Conservation (phyloP, 2,888 invertebrate species). For the Cosmorhoe ocellata region DNA sequence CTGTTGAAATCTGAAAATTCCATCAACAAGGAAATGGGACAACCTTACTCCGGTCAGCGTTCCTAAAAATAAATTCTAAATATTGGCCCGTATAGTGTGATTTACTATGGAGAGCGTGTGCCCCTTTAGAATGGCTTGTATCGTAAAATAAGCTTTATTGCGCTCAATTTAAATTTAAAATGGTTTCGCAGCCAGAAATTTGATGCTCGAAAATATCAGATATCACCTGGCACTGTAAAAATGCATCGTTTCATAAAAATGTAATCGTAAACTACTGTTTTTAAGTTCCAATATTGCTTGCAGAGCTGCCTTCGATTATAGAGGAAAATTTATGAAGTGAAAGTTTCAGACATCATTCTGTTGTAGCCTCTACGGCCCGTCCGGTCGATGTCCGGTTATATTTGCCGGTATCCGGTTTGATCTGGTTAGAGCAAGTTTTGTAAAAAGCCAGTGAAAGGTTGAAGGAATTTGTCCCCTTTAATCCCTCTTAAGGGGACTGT, state of each 20-base stretch:
- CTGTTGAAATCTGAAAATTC: too few species aligned
- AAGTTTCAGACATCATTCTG: neutral
- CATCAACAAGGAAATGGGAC: conserved; percentile 29
- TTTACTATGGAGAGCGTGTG: conserved; percentile 26
- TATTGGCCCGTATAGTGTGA: conserved; percentile 39
- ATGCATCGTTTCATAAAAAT: neutral
- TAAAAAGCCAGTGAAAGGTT: conserved; percentile 43
- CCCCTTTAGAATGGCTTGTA: neutral
- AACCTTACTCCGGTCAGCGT: conserved; percentile 18
- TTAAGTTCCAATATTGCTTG: neutral
- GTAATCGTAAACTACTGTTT: neutral
- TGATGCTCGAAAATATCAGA: neutral
- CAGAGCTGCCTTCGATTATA: neutral
- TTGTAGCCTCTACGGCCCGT: conserved; percentile 14
- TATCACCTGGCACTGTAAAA: neutral
- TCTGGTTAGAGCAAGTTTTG: conserved; percentile 38
- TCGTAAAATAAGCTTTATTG: neutral
- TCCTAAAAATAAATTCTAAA: conserved; percentile 40
- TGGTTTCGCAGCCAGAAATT: neutral
- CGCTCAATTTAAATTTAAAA: neutral
- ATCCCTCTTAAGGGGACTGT: conserved; percentile 35
- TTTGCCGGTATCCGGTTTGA: conserved; percentile 43
- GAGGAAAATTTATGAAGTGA: conserved; percentile 5
- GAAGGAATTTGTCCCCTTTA: conserved; percentile 38
- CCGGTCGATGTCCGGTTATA: conserved; percentile 41